Percentiles rank a stretch among this genome's conserved stretches.
Conservation (phyloP, 2,113 vertebrate species). For the Archocentrus centrarchus region DNA sequence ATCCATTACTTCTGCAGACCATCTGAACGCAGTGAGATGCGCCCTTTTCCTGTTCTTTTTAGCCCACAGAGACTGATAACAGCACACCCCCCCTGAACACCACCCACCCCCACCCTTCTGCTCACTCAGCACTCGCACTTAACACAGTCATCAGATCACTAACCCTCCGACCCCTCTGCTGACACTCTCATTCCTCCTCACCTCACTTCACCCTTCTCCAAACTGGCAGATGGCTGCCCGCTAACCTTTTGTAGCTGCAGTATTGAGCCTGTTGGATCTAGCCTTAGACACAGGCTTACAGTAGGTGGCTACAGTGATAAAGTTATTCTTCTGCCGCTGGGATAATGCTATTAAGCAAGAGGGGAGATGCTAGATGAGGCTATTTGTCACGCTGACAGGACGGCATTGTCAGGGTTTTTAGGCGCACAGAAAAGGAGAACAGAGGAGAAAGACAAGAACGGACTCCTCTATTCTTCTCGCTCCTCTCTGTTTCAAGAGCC, state of each 20-base stretch:
- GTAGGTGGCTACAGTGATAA: constrained; percentile 69
- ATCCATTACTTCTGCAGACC: constrained; percentile 16
- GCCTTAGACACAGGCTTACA: constrained; percentile 44
- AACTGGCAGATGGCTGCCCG: constrained; percentile 25
- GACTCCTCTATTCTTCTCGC: constrained; percentile 65
- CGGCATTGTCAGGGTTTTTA: constrained; percentile 78
- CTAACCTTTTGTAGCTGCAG: constrained; percentile 10
- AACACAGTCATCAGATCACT: constrained; percentile 72
- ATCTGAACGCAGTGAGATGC: neutral
- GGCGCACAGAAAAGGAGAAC: constrained; percentile 58
- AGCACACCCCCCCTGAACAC: constrained; percentile 6
- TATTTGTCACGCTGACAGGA: constrained; percentile 80
- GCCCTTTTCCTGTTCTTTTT: constrained; percentile 2
- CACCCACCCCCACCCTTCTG: constrained; percentile 25
- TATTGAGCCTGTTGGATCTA: constrained; percentile 33
- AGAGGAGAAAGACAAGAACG: constrained; percentile 65
- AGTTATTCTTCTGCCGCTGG: constrained; percentile 72
- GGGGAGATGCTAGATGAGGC: constrained; percentile 76
- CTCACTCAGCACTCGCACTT: constrained; percentile 53
- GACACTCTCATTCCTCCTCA: constrained; percentile 31
- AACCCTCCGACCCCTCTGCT: constrained; percentile 35
- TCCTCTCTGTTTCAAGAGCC: constrained; percentile 67
- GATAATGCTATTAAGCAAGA: constrained; percentile 79
- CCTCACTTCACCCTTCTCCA: constrained; percentile 44
- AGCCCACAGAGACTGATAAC: constrained; percentile 20